These are phyloP conservation scores for Mimumesa dahlbomi DNA, from an alignment of 2,888 invertebrate species.

Conservation along the genomic window DNA sequence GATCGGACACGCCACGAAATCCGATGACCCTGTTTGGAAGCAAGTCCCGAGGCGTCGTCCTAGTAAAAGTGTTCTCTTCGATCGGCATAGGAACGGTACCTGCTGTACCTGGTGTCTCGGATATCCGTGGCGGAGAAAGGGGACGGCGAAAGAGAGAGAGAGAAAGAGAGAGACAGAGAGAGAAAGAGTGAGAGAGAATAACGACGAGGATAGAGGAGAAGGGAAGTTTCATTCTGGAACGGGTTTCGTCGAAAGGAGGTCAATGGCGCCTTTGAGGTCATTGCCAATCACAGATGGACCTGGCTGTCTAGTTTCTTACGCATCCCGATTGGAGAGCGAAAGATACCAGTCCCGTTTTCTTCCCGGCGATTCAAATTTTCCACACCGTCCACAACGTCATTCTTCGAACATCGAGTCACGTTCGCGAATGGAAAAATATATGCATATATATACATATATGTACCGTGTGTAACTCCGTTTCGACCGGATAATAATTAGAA, in stretches of 20 bases:
- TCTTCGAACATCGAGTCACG: too few relatives aligned
- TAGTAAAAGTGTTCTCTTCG: slow-evolving; percentile 46
- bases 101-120: slow-evolving; percentile 35
- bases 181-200: slow-evolving; percentile 1
- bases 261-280: slow-evolving; percentile 76
- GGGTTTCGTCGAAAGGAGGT: slow-evolving; percentile 74
- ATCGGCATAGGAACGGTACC: slow-evolving; percentile 49
- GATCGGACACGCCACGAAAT: too few relatives aligned
- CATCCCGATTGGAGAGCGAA: background rate
- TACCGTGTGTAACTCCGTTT: too few relatives aligned
- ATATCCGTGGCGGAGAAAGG: slow-evolving; percentile 42
- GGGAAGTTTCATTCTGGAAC: slow-evolving; percentile 61
- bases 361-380: slow-evolving; percentile 25
- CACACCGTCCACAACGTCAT: too few relatives aligned
- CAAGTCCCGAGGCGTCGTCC: background rate
- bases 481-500: too few relatives aligned
- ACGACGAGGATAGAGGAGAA: slow-evolving; percentile 46
- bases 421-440: too few relatives aligned
- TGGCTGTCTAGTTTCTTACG: slow-evolving; percentile 1
- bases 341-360: slow-evolving; percentile 1
- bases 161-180: slow-evolving; percentile 16
- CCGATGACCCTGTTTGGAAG: background rate
- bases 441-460: too few relatives aligned
- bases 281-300: slow-evolving; percentile 61
- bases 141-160: slow-evolving; percentile 9